Percentiles rank a stretch among this genome's conserved stretches.
Evolutionary conservation across 2,113 vertebrate genomes (phyloP).

Genomic region (Oncorhynchus keta): DNA sequence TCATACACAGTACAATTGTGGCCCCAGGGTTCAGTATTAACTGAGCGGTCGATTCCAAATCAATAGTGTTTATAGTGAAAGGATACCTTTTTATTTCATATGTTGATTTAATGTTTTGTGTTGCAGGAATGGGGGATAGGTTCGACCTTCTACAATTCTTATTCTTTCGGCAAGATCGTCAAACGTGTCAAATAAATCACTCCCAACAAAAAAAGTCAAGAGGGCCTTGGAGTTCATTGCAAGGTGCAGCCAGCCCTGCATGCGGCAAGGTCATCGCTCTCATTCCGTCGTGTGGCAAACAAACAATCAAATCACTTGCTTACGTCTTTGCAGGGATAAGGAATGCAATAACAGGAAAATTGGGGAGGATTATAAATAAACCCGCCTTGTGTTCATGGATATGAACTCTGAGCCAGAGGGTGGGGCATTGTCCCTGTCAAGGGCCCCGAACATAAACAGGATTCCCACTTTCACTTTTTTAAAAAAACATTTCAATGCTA

Average conservation of each 20-base stretch:
- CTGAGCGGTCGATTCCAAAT: not conserved
- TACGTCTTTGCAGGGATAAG: conserved; percentile 26
- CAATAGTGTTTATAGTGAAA: not conserved
- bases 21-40: not conserved
- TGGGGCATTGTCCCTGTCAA: not conserved
- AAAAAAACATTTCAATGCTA: not conserved
- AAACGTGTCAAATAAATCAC: not conserved
- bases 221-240: not conserved
- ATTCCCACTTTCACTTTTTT: conserved; percentile 58
- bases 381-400: not conserved
- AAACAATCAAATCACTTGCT: conserved; percentile 38
- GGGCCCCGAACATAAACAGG: conserved; percentile 19
- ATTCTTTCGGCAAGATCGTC: not conserved
- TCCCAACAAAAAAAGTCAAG: not conserved
- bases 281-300: not conserved
- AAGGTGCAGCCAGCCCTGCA: not conserved
- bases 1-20: not conserved
- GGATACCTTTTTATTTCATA: not conserved
- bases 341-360: conserved; percentile 58
- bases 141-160: not conserved
- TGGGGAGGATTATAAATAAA: conserved; percentile 41
- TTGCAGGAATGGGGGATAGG: not conserved
- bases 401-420: conserved; percentile 3
- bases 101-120: not conserved
- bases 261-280: not conserved